phyloP scores from a whole-genome alignment of 2,797 vertebrate genomes.

The Neosalanx taihuensis region DNA sequence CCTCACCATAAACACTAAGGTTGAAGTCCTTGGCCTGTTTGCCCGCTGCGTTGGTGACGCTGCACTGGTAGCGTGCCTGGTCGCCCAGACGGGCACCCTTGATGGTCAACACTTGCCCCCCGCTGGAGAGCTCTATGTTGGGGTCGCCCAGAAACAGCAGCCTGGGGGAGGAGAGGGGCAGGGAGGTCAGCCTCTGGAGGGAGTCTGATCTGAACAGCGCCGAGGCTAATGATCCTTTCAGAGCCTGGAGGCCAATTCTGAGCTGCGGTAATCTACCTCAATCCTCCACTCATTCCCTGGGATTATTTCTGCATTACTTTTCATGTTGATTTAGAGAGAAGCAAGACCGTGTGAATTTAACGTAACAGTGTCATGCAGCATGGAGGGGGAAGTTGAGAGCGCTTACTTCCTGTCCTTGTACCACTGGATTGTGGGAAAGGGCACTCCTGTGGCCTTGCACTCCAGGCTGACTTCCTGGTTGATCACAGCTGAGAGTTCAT shows the following conservation, averaged over 20 bases:
- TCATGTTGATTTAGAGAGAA: too few relatives aligned
- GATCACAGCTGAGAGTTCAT: constrained; percentile 78
- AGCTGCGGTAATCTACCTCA: too few relatives aligned
- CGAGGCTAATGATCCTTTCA: neutral
- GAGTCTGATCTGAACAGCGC: too few relatives aligned
- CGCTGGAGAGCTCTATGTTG: constrained; percentile 80
- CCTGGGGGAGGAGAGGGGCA: constrained; percentile 59
- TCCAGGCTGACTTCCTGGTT: constrained; percentile 81
- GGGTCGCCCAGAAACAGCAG: constrained; percentile 85
- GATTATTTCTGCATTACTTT: too few relatives aligned
- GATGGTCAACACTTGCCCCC: constrained; percentile 83
- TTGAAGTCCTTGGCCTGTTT: constrained; percentile 86
- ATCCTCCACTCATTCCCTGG: too few relatives aligned
- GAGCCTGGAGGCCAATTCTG: neutral
- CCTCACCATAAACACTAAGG: constrained; percentile 82
- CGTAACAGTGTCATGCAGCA: too few relatives aligned
- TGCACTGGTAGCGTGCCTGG: constrained; percentile 90
- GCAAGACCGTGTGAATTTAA: too few relatives aligned
- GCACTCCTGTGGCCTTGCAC: constrained; percentile 85
- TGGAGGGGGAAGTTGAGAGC: neutral
- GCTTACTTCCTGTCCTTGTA: constrained; percentile 96
- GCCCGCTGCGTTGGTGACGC: constrained; percentile 83
- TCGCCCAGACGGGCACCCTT: constrained; percentile 83
- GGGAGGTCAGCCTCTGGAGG: neutral
- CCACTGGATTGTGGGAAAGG: constrained; percentile 89